A percentile compares a stretch with the other conserved stretches of the same genome.
Evolutionary conservation across 2,888 invertebrate genomes (phyloP).

Genomic region (Eulithis testata): DNA sequence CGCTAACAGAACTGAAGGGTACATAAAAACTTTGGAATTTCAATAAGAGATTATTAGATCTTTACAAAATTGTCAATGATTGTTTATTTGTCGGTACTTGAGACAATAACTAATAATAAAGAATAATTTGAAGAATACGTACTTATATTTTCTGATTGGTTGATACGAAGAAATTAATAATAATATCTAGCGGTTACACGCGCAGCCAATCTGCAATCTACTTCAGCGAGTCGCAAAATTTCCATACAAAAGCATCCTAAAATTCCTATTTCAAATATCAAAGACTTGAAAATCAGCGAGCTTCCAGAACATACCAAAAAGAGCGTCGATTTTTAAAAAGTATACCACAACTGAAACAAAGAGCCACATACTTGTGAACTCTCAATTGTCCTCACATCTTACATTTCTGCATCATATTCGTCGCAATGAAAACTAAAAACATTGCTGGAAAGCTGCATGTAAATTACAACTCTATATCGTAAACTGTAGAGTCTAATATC

Average conservation of each 20-base stretch:
- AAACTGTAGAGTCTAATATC: conserved; percentile 42
- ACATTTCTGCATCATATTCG: conserved; percentile 82
- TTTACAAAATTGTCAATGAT: no score
- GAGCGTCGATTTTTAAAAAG: conserved; percentile 58
- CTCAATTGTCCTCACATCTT: conserved; percentile 81
- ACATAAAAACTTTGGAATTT: no score
- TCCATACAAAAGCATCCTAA: neutral
- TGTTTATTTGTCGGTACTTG: no score
- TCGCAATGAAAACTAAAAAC: conserved; percentile 81
- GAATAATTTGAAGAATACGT: no score
- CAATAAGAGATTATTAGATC: no score
- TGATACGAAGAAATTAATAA: no score
- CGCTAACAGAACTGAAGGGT: no score
- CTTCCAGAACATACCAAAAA: conserved; percentile 54
- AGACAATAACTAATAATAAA: no score
- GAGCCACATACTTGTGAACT: conserved; percentile 67
- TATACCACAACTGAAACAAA: conserved; percentile 61
- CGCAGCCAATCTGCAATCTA: neutral
- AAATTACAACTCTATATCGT: conserved; percentile 29
- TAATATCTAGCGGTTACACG: no score
- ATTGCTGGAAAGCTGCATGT: conserved; percentile 57
- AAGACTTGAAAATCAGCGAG: conserved; percentile 36
- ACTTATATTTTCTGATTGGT: no score
- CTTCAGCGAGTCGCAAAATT: neutral
- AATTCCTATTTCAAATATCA: conserved; percentile 21